Evolutionary conservation across 2,888 invertebrate genomes (phyloP), one percentile per base, ranked within the genome.

Genomic region (Sepioteuthis lessoniana): DNA sequence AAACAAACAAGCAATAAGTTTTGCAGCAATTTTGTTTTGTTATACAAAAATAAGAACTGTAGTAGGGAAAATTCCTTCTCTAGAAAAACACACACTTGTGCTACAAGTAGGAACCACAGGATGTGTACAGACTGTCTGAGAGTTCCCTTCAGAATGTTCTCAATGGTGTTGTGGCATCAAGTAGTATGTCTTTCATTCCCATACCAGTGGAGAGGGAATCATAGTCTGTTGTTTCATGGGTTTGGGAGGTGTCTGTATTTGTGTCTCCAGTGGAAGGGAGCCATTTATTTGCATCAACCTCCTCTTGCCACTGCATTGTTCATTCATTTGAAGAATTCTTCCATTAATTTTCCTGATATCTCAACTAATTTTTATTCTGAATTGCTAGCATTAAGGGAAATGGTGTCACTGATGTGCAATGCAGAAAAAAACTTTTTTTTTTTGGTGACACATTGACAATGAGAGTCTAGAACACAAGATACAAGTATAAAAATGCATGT

Each of bases 321-420:
- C 76, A 76, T n/a, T 76, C 76, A 76, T 76, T 76, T 76, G 76
- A n/a, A 76, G 76, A 19, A 76, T 76, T 76, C 76, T 35, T 76
- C 76, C 35, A 76, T 76, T 35, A n/a, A 76, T 76, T 76, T 76
- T 35, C n/a, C 76, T 76, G n/a, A 76, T 76, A 76, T 35, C 76
- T 76, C 76, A n/a, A n/a, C 76, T 76, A 76, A 76, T 76, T 76
- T 76, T 76, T 16, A 76, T 76, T 76, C 76, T n/a, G n/a, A 76
- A 76, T 76, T 19, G 76, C 76, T 35, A n/a, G n/a, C 76, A 76
- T 76, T 35, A 19, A 76, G n/a, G 76, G 76, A 76, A n/a, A 76
- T 76, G 76, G 76, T 76, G 76, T 76, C 76, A 76, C 76, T 76
- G 76, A 76, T 76, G 76, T 76, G 76, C 76, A 76, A 76, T 76